phyloP scores from a whole-genome alignment of 2,113 vertebrate species.

The Oncorhynchus nerka region DNA sequence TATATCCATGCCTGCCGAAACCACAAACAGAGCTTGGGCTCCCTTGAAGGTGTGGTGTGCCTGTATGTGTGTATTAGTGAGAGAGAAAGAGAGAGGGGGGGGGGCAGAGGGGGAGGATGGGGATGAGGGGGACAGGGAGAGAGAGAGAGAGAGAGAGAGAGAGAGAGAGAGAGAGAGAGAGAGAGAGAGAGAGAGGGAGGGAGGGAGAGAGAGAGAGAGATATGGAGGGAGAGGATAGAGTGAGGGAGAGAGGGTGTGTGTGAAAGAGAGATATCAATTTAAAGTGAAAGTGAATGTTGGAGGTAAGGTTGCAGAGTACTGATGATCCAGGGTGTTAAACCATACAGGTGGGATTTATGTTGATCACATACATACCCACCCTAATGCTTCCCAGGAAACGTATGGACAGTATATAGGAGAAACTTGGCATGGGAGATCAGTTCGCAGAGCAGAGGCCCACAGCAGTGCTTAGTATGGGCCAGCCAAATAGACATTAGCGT shows the following conservation, averaged over 20 bases:
- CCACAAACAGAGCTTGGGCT: no score
- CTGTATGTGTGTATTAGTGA: not conserved
- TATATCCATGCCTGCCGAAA: no score
- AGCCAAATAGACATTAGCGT: slow-evolving; percentile 50
- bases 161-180: not conserved
- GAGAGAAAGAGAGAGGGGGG: not conserved
- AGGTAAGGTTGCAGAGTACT: not conserved
- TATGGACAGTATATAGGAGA: slow-evolving; percentile 27
- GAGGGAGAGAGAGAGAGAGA: not conserved
- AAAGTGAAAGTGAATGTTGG: not conserved
- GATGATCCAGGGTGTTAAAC: not conserved
- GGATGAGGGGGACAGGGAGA: not conserved
- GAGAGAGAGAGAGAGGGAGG: not conserved
- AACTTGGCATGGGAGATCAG: slow-evolving; percentile 32
- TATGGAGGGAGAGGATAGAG: not conserved
- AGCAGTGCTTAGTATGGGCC: slow-evolving; percentile 9
- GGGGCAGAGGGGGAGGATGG: no score
- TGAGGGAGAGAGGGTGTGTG: not conserved
- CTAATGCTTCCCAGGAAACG: slow-evolving; percentile 7
- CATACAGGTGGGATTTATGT: not conserved
- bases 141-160: not conserved
- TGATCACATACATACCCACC: not conserved
- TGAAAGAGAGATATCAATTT: not conserved
- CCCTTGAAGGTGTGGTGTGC: no score
- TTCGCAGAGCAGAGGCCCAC: slow-evolving; percentile 1